A percentile compares a stretch with the other conserved stretches of the same genome.
Conservation (phyloP, 2,797 vertebrate species). For the Anguilla anguilla region DNA sequence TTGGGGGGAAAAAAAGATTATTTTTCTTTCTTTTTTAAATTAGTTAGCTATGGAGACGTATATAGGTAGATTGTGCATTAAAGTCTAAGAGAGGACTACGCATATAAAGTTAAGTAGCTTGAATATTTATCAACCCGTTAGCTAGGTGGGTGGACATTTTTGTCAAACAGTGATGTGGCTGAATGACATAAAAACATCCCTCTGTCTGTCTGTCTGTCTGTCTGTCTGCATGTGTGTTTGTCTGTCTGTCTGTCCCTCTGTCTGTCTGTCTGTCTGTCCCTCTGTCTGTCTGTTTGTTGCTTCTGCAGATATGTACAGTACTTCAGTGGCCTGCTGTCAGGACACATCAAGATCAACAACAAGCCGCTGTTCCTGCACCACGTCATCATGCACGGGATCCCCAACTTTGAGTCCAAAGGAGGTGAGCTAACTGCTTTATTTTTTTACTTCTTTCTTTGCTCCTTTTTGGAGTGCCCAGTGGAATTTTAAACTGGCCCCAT, state of each 20-base stretch:
- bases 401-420: conserved; percentile 94
- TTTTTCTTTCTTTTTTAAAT: neutral
- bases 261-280: too few species aligned
- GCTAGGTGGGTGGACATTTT: neutral
- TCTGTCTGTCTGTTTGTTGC: too few species aligned
- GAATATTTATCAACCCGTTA: too few species aligned
- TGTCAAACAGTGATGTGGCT: neutral
- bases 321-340: conserved; percentile 93
- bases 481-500: neutral
- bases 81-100: too few species aligned
- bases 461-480: neutral
- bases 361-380: conserved; percentile 96
- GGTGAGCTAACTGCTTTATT: conserved; percentile 66
- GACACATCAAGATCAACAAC: conserved; percentile 98
- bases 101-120: too few species aligned
- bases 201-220: neutral
- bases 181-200: neutral
- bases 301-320: conserved; percentile 90
- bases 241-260: neutral
- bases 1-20: neutral
- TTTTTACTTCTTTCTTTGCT: neutral
- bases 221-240: too few species aligned
- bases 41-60: too few species aligned
- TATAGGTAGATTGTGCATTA: too few species aligned
- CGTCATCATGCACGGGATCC: conserved; percentile 97